Evolutionary conservation across 2,888 invertebrate genomes (phyloP), one percentile per base, ranked within the genome.

Genomic region (Oxytorus armatus): DNA sequence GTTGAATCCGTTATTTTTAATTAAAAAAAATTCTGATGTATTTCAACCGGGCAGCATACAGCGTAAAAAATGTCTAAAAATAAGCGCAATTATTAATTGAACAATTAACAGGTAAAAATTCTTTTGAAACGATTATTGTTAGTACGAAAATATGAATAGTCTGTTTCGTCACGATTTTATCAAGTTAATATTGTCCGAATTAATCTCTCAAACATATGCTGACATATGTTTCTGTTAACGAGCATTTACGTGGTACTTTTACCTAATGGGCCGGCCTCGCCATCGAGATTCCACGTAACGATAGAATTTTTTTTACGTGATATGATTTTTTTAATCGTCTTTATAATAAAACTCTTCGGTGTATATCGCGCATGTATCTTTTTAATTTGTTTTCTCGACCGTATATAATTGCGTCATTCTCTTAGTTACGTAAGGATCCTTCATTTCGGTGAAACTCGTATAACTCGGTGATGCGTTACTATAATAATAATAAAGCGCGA

Each of bases 401-500:
- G 4, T 10, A 36, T 8, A 8, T 4, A 4, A 11, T 25, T 7
- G 3, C 59, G 33, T n/a, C 29, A 10, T 14, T 10, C 29, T 25
- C 51, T 44, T 74, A 61, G 55, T 70, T 78, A 47, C 47, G 73
- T 57, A 61, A 78, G 59, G 33, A 73, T 68, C 61, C 59, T n/a
- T 74, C 36, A 63, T 74, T 74, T 69, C 68, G 49, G 21, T 36
- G 33, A 69, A 69, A 53, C 55, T 75, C 55, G 44, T 53, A 68
- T 39, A 53, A 53, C 51, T n/a, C 18, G 33, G 21, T 44, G 69
- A 44, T 63, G 53, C 51, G 36, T 21, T 42, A 21, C n/a, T 53
- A 70, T 70, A 63, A 49, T 59, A 59, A 70, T 59, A 72, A 72
- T 39, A 72, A 68, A n/a, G 36, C 14, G 68, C n/a, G 5, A 53